A percentile compares a stretch with the other conserved stretches of the same genome.
These are phyloP conservation scores for Dendroctonus valens DNA, from an alignment of 1,140 invertebrate genomes.

Conservation along the genomic window DNA sequence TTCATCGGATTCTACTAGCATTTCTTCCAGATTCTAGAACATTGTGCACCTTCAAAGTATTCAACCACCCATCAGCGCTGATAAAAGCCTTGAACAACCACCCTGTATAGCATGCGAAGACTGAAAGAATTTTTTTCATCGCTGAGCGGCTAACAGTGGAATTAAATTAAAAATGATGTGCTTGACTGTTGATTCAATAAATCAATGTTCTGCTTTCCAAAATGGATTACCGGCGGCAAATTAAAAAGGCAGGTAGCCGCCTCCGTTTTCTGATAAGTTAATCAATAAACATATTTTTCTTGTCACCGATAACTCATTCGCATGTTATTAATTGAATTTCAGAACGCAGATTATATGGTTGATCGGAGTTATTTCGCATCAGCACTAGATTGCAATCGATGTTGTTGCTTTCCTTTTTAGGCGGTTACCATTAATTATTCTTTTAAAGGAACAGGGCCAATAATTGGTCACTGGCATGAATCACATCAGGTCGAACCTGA, in stretches of 20 bases:
- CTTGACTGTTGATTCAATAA: too few species aligned
- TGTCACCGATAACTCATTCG: conserved; percentile 9
- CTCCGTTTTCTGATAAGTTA: too few species aligned
- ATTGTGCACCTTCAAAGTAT: too few species aligned
- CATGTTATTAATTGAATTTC: conserved; percentile 10
- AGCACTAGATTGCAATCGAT: conserved; percentile 1
- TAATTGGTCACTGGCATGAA: too few species aligned
- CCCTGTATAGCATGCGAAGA: not conserved
- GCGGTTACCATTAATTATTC: not conserved
- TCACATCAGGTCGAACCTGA: too few species aligned
- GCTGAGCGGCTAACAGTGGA: not conserved
- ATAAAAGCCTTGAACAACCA: not conserved
- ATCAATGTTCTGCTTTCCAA: too few species aligned
- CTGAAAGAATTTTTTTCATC: not conserved
- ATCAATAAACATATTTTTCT: not conserved
- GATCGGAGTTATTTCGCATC: not conserved
- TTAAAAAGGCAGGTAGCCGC: too few species aligned
- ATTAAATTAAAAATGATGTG: too few species aligned
- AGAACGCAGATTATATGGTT: not conserved
- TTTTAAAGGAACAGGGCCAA: too few species aligned
- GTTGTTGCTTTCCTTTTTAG: conserved; percentile 1
- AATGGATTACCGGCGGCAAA: too few species aligned
- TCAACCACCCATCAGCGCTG: not conserved
- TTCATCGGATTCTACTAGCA: not conserved
- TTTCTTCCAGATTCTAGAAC: not conserved